Percentiles rank a stretch among this genome's conserved stretches.
Conservation (phyloP, 2,113 vertebrate genomes). For the Cebus imitator region DNA sequence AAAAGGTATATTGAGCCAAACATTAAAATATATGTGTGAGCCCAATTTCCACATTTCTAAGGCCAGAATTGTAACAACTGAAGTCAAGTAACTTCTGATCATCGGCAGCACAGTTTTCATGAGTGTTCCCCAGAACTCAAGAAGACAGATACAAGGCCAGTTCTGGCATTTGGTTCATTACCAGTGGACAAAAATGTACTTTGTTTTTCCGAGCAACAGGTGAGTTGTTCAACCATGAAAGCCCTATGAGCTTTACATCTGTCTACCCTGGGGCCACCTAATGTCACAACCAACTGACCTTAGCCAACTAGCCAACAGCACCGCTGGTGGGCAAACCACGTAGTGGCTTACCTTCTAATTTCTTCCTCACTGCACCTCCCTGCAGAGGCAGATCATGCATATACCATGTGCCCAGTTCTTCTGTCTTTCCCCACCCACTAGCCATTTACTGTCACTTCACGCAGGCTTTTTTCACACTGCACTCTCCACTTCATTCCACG, state of each 20-base stretch:
- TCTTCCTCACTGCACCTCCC: background rate
- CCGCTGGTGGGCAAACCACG: background rate
- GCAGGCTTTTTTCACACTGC: background rate
- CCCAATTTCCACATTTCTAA: background rate
- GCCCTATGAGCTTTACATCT: background rate
- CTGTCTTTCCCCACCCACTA: background rate
- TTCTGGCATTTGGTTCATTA: background rate
- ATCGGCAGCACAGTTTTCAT: background rate
- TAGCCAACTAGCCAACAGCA: background rate
- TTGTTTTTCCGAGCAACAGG: background rate
- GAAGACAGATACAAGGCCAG: background rate
- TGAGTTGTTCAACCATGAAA: background rate
- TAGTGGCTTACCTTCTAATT: background rate
- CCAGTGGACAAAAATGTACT: accelerated
- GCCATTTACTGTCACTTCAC: background rate
- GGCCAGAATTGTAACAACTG: background rate
- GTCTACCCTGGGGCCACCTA: background rate
- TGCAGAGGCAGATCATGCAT: background rate
- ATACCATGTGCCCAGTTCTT: background rate
- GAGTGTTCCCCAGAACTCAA: background rate
- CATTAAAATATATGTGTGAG: background rate
- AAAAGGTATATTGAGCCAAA: background rate
- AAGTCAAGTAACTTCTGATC: background rate
- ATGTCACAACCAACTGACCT: background rate
- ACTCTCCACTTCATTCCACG: background rate